A percentile compares a stretch with the other conserved stretches of the same genome.
These are phyloP conservation scores for Alosa sapidissima DNA, from an alignment of 2,797 vertebrate species.

Conservation along the genomic window DNA sequence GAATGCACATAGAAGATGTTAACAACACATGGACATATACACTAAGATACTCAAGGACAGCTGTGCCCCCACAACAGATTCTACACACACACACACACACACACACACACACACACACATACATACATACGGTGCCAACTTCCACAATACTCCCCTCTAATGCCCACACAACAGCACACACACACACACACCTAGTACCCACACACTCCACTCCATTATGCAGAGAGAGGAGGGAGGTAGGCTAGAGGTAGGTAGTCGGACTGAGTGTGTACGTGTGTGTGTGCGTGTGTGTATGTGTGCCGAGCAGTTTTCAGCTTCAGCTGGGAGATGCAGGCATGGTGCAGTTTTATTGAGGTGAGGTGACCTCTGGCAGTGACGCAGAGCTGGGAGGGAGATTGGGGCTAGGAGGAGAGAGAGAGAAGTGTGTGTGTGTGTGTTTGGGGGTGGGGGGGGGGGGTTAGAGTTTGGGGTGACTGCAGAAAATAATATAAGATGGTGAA, in stretches of 20 bases:
- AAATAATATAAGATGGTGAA: neutral
- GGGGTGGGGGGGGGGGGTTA: neutral
- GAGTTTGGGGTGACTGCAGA: neutral
- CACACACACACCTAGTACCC: neutral
- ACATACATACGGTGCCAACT: neutral
- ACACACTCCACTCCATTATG: neutral
- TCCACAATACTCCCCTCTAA: neutral
- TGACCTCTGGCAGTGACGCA: neutral
- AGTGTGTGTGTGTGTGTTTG: neutral
- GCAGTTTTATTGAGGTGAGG: neutral
- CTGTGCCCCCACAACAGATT: neutral
- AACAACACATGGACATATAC: too few relatives aligned
- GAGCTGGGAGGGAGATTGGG: neutral
- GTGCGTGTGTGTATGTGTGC: neutral
- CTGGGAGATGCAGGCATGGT: neutral
- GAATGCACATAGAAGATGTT: too few relatives aligned
- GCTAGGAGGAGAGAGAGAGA: neutral
- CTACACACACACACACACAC: neutral
- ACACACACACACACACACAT: neutral
- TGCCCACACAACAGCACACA: neutral
- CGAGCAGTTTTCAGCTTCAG: neutral
- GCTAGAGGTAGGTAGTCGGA: neutral
- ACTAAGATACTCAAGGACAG: too few relatives aligned
- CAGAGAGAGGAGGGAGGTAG: too few relatives aligned
- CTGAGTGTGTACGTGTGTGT: slow-evolving; percentile 1